These are phyloP conservation scores for Borostomias antarcticus DNA, from an alignment of 2,797 vertebrate genomes.

Conservation along the genomic window DNA sequence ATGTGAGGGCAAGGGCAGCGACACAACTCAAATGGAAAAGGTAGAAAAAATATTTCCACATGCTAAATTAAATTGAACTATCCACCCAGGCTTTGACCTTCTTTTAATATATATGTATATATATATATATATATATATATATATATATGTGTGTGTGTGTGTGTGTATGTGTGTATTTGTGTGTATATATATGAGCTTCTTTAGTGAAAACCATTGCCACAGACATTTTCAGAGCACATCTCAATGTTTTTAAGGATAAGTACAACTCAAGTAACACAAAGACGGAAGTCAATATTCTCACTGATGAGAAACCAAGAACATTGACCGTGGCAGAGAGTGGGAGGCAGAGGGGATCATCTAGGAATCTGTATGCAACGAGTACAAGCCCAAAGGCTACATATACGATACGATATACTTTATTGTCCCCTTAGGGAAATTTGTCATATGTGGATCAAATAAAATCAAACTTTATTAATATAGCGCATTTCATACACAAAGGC, in stretches of 20 bases:
- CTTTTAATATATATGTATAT: neutral
- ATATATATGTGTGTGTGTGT: no score
- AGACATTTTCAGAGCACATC: neutral
- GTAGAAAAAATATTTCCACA: slow-evolving; percentile 18
- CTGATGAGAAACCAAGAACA: neutral
- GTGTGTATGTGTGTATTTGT: no score
- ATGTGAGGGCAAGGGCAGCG: slow-evolving; percentile 12
- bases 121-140: no score
- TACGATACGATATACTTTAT: no score
- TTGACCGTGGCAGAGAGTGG: neutral
- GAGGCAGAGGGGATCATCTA: neutral
- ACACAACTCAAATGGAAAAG: slow-evolving; percentile 6
- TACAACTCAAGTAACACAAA: neutral
- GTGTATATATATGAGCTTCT: no score
- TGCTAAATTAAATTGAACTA: slow-evolving; percentile 11
- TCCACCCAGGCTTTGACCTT: neutral
- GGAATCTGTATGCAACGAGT: neutral
- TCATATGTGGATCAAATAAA: no score
- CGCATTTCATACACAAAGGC: no score
- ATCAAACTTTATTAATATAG: no score
- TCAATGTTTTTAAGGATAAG: neutral
- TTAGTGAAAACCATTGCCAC: neutral
- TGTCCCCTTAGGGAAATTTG: no score
- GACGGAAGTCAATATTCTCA: neutral
- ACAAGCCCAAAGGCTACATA: no score